Evolutionary conservation across 2,797 vertebrate species (phyloP), one percentile per base, ranked within the genome.

Genomic region (Poecilia velifera): DNA sequence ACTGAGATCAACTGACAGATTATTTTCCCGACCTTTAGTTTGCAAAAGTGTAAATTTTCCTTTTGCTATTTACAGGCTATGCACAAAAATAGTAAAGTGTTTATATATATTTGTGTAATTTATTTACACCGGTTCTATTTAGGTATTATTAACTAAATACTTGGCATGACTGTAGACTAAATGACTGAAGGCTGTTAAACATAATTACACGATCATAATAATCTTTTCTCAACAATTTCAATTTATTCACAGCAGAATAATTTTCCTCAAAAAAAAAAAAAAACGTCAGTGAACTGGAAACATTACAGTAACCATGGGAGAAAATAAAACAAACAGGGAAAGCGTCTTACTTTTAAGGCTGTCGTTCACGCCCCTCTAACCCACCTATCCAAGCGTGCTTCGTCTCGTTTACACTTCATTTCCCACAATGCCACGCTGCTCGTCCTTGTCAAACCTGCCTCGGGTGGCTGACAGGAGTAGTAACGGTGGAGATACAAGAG

Each of bases 401-500:
- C 59, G 25, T 36, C 46, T 34, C 36, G 0, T 0, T 3, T 0
- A 5, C 25, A 96, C 96, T 96, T 0, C 94, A 92, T 90, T 92
- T 94, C 96, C 96, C 96, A 95, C 5, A 91, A 94, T 94, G 62
- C 96, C 68, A 0, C 14, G 0, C 73, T 10, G 31, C 81, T 89
- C 90, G 90, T 85, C 90, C 90, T 94, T 93, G 89, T 88, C 91
- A 89, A 89, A 82, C 74, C 77, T 12, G 66, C 62, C 12, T 53
- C 28, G 55, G 64, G 9, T 86, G 51, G 71, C 62, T 92, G 89
- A 86, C 93, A 92, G 87, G 31, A 79, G 80, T 47, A 76, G 79
- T 73, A 51, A 84, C 76, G 72, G 72, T 64, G 76, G 77, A 76
- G 46, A 73, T 28, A 73, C 59, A 83, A 51, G 85, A 81, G 91